Base-by-base conservation (phyloP, 2,888 invertebrate species). In the Stenurella melanura region DNA sequence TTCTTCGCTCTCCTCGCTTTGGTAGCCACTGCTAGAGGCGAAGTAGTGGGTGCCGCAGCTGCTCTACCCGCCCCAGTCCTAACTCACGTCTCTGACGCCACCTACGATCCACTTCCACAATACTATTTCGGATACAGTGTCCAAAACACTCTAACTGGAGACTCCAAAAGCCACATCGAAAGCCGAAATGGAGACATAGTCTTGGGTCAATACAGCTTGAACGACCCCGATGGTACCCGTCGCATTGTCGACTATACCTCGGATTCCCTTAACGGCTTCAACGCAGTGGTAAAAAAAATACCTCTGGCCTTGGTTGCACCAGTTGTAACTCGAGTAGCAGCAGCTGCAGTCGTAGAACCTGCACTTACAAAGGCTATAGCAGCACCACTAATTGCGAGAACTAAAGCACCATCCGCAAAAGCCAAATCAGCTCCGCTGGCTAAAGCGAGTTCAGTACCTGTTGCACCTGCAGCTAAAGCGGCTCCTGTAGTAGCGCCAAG, bases 261-360 rank as follows among this genome's bases (percentile, higher is more conserved):
- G 9, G 93, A 93, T 85, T 92, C 93, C n/a, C 90, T 92, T 76
- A 93, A 93, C 84, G 93, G 93, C 4, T 93, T 93, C 89, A 93
- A 93, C 87, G 93, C 93, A 12, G 91, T 93, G 50, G 94, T 94
- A 0, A 93, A 93, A 88, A 93, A 92, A 85, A 92, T 92, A 72
- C 93, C 93, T 0, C 85, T 87, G 78, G 91, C 91, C 81, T 90
- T 90, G 0, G 90, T 90, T 4, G 80, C 84, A 15, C 81, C 84
- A 11, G 79, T 81, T n/a, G 80, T 81, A 42, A 80, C 80, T 64
- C 76, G 80, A 1, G 78, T 78, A n/a, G 73, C 79, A 26, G 73
- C 76, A n/a, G 90, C 90, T 68, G 89, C 88, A 9, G 80, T 81
- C 12, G 85, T 72, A n/a, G 71, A 71, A 34, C 72, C 84, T n/a